A percentile compares a stretch with the other conserved stretches of the same genome.
Conservation (phyloP, 2,113 vertebrate genomes). For the Tonatia bakeri region DNA sequence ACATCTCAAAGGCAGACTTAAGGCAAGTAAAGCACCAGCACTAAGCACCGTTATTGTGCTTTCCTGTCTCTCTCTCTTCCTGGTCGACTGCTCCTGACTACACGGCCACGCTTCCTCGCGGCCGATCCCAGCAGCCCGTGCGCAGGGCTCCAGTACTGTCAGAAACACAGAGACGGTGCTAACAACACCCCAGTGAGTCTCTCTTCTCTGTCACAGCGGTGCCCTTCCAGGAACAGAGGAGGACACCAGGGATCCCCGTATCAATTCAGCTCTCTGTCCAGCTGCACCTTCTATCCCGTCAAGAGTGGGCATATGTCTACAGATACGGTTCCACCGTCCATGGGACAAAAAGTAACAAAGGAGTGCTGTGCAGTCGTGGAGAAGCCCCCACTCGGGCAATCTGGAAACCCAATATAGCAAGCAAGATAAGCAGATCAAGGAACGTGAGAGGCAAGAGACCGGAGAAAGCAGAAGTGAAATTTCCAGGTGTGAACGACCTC, state of each 20-base stretch:
- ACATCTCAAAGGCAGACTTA: neutral
- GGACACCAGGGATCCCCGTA: neutral
- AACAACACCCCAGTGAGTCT: neutral
- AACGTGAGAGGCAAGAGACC: neutral
- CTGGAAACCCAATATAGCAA: neutral
- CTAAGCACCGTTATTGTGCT: neutral
- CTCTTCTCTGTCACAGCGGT: neutral
- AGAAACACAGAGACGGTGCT: neutral
- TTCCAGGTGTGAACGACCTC: neutral
- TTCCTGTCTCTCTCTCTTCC: neutral
- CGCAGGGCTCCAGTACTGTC: neutral
- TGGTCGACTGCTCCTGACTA: neutral
- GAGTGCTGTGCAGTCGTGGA: neutral
- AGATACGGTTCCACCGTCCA: neutral
- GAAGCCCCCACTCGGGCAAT: neutral
- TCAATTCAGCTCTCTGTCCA: neutral
- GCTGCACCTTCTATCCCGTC: neutral
- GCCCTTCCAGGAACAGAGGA: neutral
- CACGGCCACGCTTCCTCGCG: neutral
- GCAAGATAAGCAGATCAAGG: neutral
- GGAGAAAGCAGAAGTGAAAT: conserved; percentile 14
- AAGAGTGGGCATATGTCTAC: neutral
- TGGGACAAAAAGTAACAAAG: neutral
- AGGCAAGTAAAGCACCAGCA: neutral
- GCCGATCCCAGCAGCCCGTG: neutral